Evolutionary conservation across 2,797 vertebrate species (phyloP).

Genomic region (Mormyrops attenuatus): DNA sequence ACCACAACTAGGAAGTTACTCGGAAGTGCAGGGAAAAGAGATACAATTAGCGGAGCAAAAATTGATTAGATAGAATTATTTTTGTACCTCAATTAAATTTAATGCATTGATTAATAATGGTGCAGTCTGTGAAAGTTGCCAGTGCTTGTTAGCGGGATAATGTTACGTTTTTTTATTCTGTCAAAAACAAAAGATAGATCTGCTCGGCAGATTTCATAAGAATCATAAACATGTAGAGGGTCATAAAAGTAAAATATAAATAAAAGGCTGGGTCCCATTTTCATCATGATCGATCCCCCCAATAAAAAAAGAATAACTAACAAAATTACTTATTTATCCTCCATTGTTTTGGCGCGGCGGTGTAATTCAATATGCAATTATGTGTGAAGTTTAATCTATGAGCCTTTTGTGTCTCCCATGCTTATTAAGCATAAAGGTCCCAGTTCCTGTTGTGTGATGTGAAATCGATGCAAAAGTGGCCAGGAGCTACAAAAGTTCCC

Average conservation of each 20-base stretch:
- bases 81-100: not conserved
- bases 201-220: not conserved
- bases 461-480: not conserved
- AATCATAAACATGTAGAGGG: not conserved
- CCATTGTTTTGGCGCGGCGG: not conserved
- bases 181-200: not conserved
- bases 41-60: not conserved
- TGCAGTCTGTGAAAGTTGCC: not conserved
- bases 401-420: not conserved
- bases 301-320: not conserved
- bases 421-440: not conserved
- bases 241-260: not conserved
- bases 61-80: not conserved
- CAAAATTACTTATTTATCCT: not conserved
- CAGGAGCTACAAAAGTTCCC: not conserved
- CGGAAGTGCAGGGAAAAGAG: not conserved
- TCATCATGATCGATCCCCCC: not conserved
- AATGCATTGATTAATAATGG: not conserved
- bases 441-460: not conserved
- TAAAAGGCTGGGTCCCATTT: not conserved
- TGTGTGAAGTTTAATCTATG: not conserved
- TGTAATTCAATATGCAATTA: not conserved
- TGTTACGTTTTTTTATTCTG: not conserved
- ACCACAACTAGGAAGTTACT: not conserved
- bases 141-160: not conserved